Conservation (phyloP, 2,797 vertebrate species). For the Jordanella pulchra region DNA sequence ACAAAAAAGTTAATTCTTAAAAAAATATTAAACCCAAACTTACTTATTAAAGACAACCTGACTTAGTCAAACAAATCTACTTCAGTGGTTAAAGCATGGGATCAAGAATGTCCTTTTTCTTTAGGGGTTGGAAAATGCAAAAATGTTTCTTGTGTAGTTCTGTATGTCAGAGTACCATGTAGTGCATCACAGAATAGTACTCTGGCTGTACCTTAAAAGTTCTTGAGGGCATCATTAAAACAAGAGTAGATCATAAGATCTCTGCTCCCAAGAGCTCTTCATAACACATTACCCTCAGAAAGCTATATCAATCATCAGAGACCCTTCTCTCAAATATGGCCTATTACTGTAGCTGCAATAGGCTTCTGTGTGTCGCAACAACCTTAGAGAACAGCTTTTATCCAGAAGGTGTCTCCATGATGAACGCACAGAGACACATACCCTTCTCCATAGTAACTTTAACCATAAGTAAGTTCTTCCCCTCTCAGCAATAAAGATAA, state of each 20-base stretch:
- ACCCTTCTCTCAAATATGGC: neutral
- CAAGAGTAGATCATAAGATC: neutral
- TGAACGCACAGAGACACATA: neutral
- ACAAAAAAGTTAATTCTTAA: too few relatives aligned
- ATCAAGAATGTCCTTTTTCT: neutral
- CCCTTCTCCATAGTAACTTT: neutral
- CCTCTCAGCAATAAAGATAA: neutral
- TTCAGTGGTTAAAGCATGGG: neutral
- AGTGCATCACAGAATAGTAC: neutral
- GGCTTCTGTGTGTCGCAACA: neutral
- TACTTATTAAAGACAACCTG: neutral
- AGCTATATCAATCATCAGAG: slow-evolving; percentile 4
- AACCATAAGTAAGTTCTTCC: neutral
- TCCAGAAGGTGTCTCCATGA: neutral
- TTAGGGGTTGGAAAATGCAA: neutral
- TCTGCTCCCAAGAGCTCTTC: neutral
- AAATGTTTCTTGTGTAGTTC: neutral
- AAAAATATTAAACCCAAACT: neutral
- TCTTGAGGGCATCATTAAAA: neutral
- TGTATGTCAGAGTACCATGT: neutral
- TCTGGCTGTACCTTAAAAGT: neutral
- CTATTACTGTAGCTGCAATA: neutral
- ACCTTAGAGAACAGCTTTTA: neutral
- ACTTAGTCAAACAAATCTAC: neutral
- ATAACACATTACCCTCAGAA: neutral